These are phyloP conservation scores for Caenorhabditis latens DNA, from an alignment of 1,140 invertebrate genomes.

Conservation along the genomic window DNA sequence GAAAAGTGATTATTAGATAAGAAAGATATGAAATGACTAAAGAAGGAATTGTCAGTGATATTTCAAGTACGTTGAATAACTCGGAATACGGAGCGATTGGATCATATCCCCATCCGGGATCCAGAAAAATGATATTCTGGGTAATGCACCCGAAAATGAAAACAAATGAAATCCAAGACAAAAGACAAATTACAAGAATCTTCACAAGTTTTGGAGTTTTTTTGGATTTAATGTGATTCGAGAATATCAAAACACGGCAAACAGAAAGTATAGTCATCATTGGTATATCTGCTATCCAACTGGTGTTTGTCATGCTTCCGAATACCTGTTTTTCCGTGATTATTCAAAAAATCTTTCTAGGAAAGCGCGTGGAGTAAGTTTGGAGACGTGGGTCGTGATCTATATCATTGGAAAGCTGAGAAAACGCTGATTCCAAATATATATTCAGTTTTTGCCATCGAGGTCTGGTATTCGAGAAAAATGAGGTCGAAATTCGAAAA, in stretches of 20 bases:
- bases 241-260: background rate
- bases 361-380: too few relatives aligned
- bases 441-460: too few relatives aligned
- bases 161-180: background rate
- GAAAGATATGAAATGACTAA: too few relatives aligned
- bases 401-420: too few relatives aligned
- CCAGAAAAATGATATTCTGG: background rate
- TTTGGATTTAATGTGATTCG: background rate
- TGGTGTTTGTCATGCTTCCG: conserved; percentile 7
- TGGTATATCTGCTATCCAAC: background rate
- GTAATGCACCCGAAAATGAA: background rate
- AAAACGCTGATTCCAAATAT: too few relatives aligned
- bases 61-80: too few relatives aligned
- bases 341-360: background rate
- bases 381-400: too few relatives aligned
- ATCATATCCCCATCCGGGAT: background rate
- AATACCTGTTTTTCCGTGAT: background rate
- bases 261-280: background rate
- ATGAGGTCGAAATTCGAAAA: background rate
- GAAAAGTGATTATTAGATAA: too few relatives aligned
- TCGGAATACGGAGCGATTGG: too few relatives aligned
- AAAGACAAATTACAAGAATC: background rate
- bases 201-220: background rate
- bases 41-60: too few relatives aligned
- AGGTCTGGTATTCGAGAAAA: too few relatives aligned